phyloP scores from a whole-genome alignment of 2,113 vertebrate genomes.

The Glaucidium brasilianum region DNA sequence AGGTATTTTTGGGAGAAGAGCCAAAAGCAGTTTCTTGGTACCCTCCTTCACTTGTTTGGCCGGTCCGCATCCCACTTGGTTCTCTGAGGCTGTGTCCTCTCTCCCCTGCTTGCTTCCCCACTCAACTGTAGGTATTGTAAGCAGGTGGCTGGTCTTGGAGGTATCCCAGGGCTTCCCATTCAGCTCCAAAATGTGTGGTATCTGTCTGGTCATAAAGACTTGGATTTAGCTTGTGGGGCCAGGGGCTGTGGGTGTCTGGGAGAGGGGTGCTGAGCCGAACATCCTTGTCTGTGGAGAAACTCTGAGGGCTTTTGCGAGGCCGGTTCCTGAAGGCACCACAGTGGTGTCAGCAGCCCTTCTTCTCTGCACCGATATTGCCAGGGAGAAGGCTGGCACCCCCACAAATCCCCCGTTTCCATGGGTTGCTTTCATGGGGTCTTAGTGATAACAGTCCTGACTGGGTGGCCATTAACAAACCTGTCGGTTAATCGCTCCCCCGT shows the following conservation, averaged over 20 bases:
- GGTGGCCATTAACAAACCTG: slow-evolving; percentile 11
- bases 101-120: background rate
- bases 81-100: accelerated
- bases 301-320: background rate
- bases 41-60: background rate
- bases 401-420: accelerated
- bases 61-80: background rate
- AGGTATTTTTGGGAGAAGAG: background rate
- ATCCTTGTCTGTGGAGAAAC: background rate
- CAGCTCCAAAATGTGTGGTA: background rate
- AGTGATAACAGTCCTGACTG: background rate
- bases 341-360: background rate
- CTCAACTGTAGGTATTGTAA: accelerated
- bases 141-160: background rate
- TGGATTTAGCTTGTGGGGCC: accelerated
- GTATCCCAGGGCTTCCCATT: accelerated
- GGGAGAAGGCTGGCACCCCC: background rate
- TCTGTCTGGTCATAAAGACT: background rate
- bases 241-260: accelerated
- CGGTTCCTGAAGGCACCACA: accelerated
- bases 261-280: accelerated
- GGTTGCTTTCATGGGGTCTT: background rate
- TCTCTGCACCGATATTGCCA: accelerated
- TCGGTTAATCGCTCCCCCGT: slow-evolving; percentile 2
- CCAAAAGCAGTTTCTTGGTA: background rate